Percentiles rank a stretch among this genome's conserved stretches.
phyloP scores from a whole-genome alignment of 1,140 invertebrate species.

The Bombus terrestris region DNA sequence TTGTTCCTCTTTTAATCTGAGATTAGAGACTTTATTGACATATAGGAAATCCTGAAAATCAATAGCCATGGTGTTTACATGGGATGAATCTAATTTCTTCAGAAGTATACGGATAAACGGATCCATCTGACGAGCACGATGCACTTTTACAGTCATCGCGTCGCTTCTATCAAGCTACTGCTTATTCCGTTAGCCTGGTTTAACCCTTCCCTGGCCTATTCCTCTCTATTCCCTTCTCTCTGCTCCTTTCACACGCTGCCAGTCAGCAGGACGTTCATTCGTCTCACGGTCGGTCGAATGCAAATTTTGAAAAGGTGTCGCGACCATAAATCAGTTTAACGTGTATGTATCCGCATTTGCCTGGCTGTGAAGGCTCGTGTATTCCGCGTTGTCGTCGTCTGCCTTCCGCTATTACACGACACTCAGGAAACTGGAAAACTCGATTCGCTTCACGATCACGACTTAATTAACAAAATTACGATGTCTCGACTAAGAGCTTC shows the following conservation, averaged over 20 bases:
- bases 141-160: too few species aligned
- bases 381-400: slow-evolving; percentile 29
- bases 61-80: too few species aligned
- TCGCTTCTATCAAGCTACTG: slow-evolving; percentile 50
- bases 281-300: slow-evolving; percentile 52
- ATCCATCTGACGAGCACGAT: too few species aligned
- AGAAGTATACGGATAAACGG: too few species aligned
- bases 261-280: slow-evolving; percentile 27
- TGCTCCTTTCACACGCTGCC: neutral
- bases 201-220: slow-evolving; percentile 19
- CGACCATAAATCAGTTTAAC: slow-evolving; percentile 73
- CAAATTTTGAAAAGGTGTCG: slow-evolving; percentile 73
- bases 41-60: too few species aligned
- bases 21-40: too few species aligned
- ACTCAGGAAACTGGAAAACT: neutral
- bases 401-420: neutral
- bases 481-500: neutral
- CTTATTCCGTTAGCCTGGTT: slow-evolving; percentile 42
- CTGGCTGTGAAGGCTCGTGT: neutral
- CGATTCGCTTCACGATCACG: slow-evolving; percentile 1
- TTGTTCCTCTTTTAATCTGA: too few species aligned
- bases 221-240: neutral
- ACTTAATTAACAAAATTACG: slow-evolving; percentile 30
- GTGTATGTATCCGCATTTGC: slow-evolving; percentile 62
- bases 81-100: too few species aligned